These are phyloP conservation scores for Hirtodrosophila trivittata DNA, from an alignment of 2,888 invertebrate species.

Conservation along the genomic window DNA sequence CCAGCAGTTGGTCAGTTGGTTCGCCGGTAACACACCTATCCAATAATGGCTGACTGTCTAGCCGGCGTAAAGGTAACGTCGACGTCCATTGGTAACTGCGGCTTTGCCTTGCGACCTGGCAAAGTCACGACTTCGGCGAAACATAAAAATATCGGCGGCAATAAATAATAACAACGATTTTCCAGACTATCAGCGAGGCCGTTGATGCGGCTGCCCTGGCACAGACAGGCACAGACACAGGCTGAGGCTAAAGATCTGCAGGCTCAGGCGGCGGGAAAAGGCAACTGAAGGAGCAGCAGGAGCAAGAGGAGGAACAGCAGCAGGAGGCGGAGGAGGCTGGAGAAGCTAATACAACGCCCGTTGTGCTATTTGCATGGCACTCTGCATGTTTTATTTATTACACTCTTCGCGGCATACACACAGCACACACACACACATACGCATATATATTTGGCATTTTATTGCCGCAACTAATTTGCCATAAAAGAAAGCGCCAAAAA, in stretches of 20 bases:
- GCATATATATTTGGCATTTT: conserved; percentile 55
- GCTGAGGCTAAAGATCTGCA: not conserved
- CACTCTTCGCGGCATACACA: conserved; percentile 35
- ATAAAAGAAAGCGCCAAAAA: conserved; percentile 66
- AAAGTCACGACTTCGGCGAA: conserved; percentile 78
- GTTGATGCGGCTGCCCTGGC: conserved; percentile 30
- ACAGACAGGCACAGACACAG: no score
- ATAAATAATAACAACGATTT: conserved; percentile 81
- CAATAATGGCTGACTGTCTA: conserved; percentile 40
- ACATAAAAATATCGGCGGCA: conserved; percentile 80
- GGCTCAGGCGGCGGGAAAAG: not conserved
- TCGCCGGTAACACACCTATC: conserved; percentile 72
- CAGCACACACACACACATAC: conserved; percentile 27
- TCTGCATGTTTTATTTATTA: conserved; percentile 63
- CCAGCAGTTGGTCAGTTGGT: conserved; percentile 56
- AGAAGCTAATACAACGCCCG: conserved; percentile 53
- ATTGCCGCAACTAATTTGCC: conserved; percentile 74
- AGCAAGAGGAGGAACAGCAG: conserved; percentile 2
- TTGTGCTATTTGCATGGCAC: conserved; percentile 65
- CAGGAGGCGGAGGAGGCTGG: not conserved
- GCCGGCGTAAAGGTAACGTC: conserved; percentile 26
- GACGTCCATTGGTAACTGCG: conserved; percentile 35
- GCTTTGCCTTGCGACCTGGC: conserved; percentile 59
- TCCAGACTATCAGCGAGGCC: conserved; percentile 71
- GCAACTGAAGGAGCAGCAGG: conserved; percentile 3